Conservation (phyloP, 2,797 vertebrate genomes). For the Odontamblyopus rebecca region DNA sequence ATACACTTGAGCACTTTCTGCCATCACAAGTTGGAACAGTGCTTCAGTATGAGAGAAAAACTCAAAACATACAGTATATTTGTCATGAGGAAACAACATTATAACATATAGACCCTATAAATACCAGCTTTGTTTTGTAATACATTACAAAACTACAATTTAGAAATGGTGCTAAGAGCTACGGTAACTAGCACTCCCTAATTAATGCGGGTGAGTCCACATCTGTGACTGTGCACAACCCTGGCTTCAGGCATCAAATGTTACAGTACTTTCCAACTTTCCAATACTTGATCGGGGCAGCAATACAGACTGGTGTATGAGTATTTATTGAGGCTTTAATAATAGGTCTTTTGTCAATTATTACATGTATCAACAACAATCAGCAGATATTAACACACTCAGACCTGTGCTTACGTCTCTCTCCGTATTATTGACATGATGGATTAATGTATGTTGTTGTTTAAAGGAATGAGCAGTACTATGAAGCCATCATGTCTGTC, state of each 20-base stretch:
- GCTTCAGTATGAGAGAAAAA: too few relatives aligned
- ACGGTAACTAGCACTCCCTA: background rate
- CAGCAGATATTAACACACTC: background rate
- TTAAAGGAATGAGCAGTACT: conserved; percentile 92
- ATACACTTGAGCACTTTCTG: too few relatives aligned
- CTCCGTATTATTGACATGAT: background rate
- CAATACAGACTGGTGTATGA: background rate
- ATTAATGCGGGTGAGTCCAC: background rate
- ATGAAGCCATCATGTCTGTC: conserved; percentile 89
- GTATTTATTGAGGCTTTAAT: background rate
- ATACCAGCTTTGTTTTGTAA: too few relatives aligned
- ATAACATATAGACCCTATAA: too few relatives aligned
- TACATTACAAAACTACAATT: background rate
- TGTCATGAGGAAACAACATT: too few relatives aligned
- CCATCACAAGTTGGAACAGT: too few relatives aligned
- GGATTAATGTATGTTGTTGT: background rate
- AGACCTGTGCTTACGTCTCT: background rate
- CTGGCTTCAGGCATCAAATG: background rate
- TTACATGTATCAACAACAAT: background rate
- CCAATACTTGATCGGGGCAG: background rate
- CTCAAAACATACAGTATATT: too few relatives aligned
- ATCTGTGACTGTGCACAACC: background rate
- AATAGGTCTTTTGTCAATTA: background rate
- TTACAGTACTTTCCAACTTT: background rate
- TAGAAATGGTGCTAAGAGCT: background rate